These are phyloP conservation scores for Poliocrania exsul DNA, from an alignment of 2,797 vertebrate species.

Conservation along the genomic window DNA sequence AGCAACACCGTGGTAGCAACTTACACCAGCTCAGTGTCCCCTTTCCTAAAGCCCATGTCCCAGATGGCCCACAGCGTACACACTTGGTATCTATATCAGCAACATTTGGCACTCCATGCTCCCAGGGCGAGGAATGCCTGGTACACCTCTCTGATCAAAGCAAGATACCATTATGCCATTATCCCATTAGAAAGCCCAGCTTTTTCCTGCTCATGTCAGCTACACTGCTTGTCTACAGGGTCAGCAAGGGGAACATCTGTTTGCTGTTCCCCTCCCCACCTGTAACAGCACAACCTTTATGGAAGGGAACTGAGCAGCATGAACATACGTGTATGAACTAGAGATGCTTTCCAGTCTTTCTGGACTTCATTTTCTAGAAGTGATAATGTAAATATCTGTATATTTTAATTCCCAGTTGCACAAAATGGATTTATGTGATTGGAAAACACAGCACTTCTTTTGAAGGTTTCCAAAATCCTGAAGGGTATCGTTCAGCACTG, in stretches of 20 bases:
- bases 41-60: conserved; percentile 13
- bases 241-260: not conserved
- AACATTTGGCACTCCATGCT: not conserved
- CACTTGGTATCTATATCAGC: not conserved
- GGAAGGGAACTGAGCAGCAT: not conserved
- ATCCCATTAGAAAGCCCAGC: not conserved
- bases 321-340: rapidly evolving
- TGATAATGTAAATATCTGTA: too few species aligned
- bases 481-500: not conserved
- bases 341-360: not conserved
- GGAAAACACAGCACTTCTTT: not conserved
- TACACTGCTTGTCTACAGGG: not conserved
- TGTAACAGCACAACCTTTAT: not conserved
- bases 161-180: not conserved
- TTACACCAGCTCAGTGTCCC: conserved; percentile 43
- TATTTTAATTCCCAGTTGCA: not conserved
- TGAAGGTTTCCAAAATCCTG: not conserved
- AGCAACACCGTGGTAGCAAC: not conserved
- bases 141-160: conserved; percentile 32
- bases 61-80: conserved; percentile 1
- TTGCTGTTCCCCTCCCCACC: not conserved
- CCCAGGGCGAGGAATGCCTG: not conserved
- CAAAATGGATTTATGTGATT: not conserved
- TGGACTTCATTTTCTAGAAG: not conserved
- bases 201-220: not conserved